phyloP scores from a whole-genome alignment of 2,113 vertebrate species.

The Bujurquina vittata region DNA sequence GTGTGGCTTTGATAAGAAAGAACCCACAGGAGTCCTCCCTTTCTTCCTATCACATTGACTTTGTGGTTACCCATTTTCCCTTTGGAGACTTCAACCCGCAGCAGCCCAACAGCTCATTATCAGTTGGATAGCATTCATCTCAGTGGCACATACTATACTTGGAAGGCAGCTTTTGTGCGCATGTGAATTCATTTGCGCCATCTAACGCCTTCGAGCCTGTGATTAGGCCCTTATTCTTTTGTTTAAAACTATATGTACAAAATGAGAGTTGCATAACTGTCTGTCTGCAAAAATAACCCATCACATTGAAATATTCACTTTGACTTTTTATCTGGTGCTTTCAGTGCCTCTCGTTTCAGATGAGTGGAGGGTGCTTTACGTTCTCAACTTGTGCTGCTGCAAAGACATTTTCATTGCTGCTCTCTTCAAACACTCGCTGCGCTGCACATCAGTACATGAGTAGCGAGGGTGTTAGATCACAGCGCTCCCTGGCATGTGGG shows the following conservation, averaged over 20 bases:
- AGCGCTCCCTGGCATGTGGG: slow-evolving; percentile 11
- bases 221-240: background rate
- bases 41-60: slow-evolving; percentile 32
- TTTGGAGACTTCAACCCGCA: slow-evolving; percentile 19
- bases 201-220: slow-evolving; percentile 1
- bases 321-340: background rate
- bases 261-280: background rate
- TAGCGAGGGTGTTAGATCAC: slow-evolving; percentile 24
- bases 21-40: background rate
- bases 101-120: slow-evolving; percentile 50
- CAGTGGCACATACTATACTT: slow-evolving; percentile 11
- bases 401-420: slow-evolving; percentile 14
- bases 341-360: background rate
- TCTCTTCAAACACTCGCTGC: slow-evolving; percentile 23
- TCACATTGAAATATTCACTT: background rate
- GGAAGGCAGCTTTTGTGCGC: slow-evolving; percentile 1
- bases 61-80: slow-evolving; percentile 46
- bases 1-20: slow-evolving; percentile 31
- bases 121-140: slow-evolving; percentile 21
- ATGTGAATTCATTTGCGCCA: slow-evolving; percentile 1
- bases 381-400: background rate
- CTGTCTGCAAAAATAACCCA: background rate
- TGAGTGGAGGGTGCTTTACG: background rate
- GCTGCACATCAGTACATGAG: slow-evolving; percentile 4
- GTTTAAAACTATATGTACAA: background rate